phyloP scores from a whole-genome alignment of 64 coral and sea anemone genomes.

The Pocillopora verrucosa region DNA sequence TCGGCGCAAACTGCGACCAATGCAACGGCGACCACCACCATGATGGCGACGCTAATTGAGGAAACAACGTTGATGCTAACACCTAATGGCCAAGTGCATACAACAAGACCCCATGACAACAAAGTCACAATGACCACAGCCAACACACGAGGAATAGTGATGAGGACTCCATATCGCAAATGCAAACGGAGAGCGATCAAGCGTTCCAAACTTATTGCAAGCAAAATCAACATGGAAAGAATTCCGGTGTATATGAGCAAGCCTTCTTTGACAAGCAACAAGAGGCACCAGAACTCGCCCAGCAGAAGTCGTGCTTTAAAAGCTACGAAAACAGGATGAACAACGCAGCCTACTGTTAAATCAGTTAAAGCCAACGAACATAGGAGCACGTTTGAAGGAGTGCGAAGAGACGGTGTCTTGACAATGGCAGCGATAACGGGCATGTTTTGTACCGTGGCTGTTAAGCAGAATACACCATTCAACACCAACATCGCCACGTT shows the following conservation, averaged over 20 bases:
- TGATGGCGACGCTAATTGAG: not conserved
- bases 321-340: conserved; percentile 51
- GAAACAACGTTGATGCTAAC: not conserved
- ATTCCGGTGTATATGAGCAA: conserved; percentile 2
- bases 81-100: not conserved
- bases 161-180: not conserved
- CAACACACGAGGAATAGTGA: not conserved
- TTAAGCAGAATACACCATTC: conserved; percentile 20
- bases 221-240: conserved; percentile 3
- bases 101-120: not conserved
- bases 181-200: not conserved
- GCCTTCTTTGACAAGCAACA: not conserved
- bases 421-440: conserved; percentile 47
- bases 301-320: conserved; percentile 25
- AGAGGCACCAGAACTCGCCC: not conserved
- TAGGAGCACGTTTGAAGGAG: conserved; percentile 49
- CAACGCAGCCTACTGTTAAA: conserved; percentile 40
- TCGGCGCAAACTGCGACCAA: not conserved
- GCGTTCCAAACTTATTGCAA: conserved; percentile 3
- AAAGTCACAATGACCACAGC: not conserved
- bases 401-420: conserved; percentile 46
- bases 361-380: conserved; percentile 61
- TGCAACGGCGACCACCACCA: not conserved
- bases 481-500: not conserved
- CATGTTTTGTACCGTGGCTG: conserved; percentile 38